A percentile compares a stretch with the other conserved stretches of the same genome.
These are phyloP conservation scores for Stenopsyche tienmushanensis DNA, from an alignment of 1,140 invertebrate species.

Conservation along the genomic window DNA sequence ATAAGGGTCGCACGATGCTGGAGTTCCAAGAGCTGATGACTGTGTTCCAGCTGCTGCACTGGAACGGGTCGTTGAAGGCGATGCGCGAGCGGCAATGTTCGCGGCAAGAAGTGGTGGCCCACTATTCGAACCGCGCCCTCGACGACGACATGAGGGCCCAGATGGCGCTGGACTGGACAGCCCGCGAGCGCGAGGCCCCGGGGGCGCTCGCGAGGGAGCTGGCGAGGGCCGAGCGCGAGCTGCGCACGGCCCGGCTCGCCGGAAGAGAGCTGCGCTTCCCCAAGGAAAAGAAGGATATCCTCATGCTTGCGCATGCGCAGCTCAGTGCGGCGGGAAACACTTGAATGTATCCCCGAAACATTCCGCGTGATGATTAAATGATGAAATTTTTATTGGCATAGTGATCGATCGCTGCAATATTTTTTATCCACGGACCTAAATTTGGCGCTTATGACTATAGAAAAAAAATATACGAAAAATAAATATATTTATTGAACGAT, in stretches of 20 bases:
- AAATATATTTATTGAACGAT: too few relatives aligned
- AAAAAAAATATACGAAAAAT: too few relatives aligned
- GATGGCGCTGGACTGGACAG: constrained; percentile 96
- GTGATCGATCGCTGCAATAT: too few relatives aligned
- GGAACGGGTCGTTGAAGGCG: constrained; percentile 92
- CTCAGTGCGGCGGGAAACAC: constrained; percentile 56
- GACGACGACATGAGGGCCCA: constrained; percentile 95
- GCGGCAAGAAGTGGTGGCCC: constrained; percentile 91
- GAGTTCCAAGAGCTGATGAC: constrained; percentile 97
- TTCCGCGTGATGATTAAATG: neutral
- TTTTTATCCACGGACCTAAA: too few relatives aligned
- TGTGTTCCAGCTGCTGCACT: constrained; percentile 92
- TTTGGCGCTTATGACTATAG: too few relatives aligned
- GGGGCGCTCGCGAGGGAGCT: constrained; percentile 81
- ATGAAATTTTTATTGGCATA: neutral
- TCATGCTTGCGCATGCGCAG: constrained; percentile 83
- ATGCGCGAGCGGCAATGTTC: constrained; percentile 92
- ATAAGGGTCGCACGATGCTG: constrained; percentile 90
- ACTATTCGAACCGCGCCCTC: constrained; percentile 85
- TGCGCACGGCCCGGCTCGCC: constrained; percentile 85
- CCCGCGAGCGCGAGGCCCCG: constrained; percentile 78
- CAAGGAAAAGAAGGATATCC: constrained; percentile 94
- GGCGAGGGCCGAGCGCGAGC: constrained; percentile 79
- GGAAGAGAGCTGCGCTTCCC: constrained; percentile 90
- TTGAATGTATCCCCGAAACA: neutral